Evolutionary conservation across 2,113 vertebrate species (phyloP).

Genomic region (pig (Sus scrofa)): T2T-Sscrofa CM000824.6:86858001-86858500

Average conservation of each 20-base stretch:
- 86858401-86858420: conserved; percentile 73
- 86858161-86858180: no score
- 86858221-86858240: no score
- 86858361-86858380: not conserved
- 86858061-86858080: not conserved
- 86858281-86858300: no score
- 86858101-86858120: no score
- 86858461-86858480: conserved; percentile 44
- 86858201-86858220: no score
- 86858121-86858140: no score
- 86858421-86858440: conserved; percentile 34
- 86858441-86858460: conserved; percentile 40
- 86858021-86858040: not conserved
- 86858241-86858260: no score
- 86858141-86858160: no score
- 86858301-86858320: not conserved
- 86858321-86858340: conserved; percentile 30
- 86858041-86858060: conserved; percentile 34
- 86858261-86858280: no score
- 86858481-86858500: not conserved
- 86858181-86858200: no score
- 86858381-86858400: conserved; percentile 75
- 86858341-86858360: conserved; percentile 8
- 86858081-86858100: no score
- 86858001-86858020: not conserved